phyloP scores from a whole-genome alignment of 2,797 vertebrate genomes.

The Lagocephalus sceleratus region DNA sequence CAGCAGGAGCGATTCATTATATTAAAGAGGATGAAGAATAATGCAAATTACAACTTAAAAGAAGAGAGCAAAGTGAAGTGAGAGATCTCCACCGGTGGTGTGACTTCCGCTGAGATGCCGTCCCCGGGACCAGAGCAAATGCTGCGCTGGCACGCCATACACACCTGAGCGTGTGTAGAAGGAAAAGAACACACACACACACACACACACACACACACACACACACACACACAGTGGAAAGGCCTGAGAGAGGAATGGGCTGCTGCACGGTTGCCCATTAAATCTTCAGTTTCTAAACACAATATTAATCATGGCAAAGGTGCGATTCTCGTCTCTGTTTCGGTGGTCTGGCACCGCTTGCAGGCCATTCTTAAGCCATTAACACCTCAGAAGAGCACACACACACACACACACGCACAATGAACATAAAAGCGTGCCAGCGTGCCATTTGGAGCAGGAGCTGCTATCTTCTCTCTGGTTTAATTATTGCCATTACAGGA shows the following conservation, averaged over 20 bases:
- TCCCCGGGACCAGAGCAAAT: constrained; percentile 5
- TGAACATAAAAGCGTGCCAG: constrained; percentile 19
- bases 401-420: constrained; percentile 1
- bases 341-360: constrained; percentile 33
- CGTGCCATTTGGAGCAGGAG: constrained; percentile 38
- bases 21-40: too few relatives aligned
- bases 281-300: constrained; percentile 13
- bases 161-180: constrained; percentile 12
- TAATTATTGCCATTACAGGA: constrained; percentile 65
- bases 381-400: constrained; percentile 18
- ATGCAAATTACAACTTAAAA: too few relatives aligned
- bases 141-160: not conserved
- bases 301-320: constrained; percentile 1
- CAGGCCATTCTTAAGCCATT: constrained; percentile 30
- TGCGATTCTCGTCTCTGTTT: constrained; percentile 16
- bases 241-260: constrained; percentile 16
- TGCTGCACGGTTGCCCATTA: constrained; percentile 16
- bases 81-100: constrained; percentile 15
- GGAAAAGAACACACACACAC: constrained; percentile 16
- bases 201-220: constrained; percentile 6
- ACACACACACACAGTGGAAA: constrained; percentile 10
- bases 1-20: not conserved
- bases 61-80: not conserved
- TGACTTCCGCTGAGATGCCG: not conserved
- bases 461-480: constrained; percentile 52